A percentile compares a stretch with the other conserved stretches of the same genome.
Conservation (phyloP, 2,797 vertebrate genomes). For the Intellagama lesueurii region DNA sequence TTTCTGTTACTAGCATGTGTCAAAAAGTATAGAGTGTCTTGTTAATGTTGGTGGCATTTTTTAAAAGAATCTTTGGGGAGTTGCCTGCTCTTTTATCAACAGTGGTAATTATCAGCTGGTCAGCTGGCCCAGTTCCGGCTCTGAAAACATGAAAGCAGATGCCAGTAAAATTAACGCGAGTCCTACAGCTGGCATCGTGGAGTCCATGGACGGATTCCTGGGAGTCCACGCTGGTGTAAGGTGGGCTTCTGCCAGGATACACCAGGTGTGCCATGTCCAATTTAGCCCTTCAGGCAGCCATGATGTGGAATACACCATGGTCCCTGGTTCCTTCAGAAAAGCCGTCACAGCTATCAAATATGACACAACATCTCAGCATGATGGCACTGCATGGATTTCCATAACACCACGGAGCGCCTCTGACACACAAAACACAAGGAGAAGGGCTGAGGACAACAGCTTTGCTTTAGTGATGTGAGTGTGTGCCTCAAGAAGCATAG, state of each 20-base stretch:
- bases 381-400: not conserved
- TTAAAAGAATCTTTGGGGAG: not conserved
- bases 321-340: not conserved
- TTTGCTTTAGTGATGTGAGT: not conserved
- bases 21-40: not conserved
- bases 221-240: not conserved
- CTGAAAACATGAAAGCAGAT: slow-evolving; percentile 1
- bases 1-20: not conserved
- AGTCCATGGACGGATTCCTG: not conserved
- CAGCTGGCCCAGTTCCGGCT: not conserved
- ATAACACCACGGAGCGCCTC: not conserved
- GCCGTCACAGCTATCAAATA: not conserved
- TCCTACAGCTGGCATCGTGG: not conserved
- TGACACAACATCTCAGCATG: not conserved
- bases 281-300: not conserved
- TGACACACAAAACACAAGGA: too few relatives aligned
- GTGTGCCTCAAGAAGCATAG: not conserved
- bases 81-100: not conserved
- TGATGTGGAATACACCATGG: not conserved
- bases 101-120: not conserved
- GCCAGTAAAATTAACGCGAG: not conserved
- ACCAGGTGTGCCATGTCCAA: not conserved
- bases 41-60: not conserved
- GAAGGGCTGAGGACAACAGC: not conserved
- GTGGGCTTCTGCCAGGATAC: not conserved